Evolutionary conservation across 2,888 invertebrate species (phyloP).

Genomic region (Morpho achilles): DNA sequence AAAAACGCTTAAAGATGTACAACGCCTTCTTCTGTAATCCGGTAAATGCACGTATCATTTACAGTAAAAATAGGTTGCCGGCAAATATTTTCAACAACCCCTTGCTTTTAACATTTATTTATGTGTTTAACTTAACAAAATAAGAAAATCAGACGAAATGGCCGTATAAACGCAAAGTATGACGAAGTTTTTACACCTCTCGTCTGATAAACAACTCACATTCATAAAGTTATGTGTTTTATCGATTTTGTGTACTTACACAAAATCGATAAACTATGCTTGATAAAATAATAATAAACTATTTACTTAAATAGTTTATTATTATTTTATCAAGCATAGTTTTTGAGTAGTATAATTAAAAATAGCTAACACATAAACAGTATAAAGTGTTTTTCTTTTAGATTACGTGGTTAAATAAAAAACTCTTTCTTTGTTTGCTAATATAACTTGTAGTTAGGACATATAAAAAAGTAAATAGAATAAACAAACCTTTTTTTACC

Average conservation of each 20-base stretch:
- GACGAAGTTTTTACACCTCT: conserved; percentile 58
- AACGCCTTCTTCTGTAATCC: conserved; percentile 1
- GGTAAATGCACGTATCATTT: conserved; percentile 25
- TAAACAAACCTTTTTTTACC: too few species aligned
- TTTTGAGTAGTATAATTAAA: too few species aligned
- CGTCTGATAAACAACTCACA: conserved; percentile 75
- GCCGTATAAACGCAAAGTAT: conserved; percentile 59
- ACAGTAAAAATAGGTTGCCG: conserved; percentile 60
- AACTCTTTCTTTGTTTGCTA: too few species aligned
- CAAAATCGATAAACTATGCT: too few species aligned
- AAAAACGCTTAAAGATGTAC: too few species aligned
- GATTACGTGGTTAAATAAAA: conserved; percentile 19
- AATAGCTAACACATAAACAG: background rate
- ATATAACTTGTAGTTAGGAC: too few species aligned
- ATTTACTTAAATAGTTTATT: conserved; percentile 56
- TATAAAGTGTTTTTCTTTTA: conserved; percentile 11
- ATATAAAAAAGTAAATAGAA: too few species aligned
- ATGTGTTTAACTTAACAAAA: conserved; percentile 31
- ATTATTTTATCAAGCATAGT: too few species aligned
- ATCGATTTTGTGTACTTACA: conserved; percentile 95
- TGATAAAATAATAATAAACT: too few species aligned
- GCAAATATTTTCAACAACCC: conserved; percentile 40
- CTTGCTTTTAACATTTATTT: conserved; percentile 29
- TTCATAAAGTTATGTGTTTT: conserved; percentile 88
- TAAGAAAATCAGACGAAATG: conserved; percentile 43